Evolutionary conservation across 1,140 invertebrate genomes (phyloP).

Genomic region (Helicoverpa zea): DNA sequence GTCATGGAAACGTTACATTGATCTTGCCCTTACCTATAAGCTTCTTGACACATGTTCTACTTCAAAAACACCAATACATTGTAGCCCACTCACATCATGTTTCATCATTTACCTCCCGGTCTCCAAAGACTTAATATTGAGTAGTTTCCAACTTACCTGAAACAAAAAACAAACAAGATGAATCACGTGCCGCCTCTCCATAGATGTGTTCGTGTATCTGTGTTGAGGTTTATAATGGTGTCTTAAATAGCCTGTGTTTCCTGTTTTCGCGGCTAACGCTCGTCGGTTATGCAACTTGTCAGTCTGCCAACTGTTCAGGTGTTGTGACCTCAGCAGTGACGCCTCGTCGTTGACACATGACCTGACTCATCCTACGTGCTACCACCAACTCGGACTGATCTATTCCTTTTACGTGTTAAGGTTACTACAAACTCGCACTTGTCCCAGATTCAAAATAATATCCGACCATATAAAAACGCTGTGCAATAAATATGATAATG

Average conservation of each 20-base stretch:
- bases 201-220: constrained; percentile 35
- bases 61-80: not conserved
- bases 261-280: constrained; percentile 70
- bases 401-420: constrained; percentile 44
- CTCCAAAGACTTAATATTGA: not conserved
- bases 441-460: not conserved
- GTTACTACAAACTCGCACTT: constrained; percentile 13
- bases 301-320: constrained; percentile 77
- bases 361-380: constrained; percentile 62
- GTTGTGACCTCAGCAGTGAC: constrained; percentile 68
- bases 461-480: not conserved
- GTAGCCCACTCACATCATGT: not conserved
- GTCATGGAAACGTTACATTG: not conserved
- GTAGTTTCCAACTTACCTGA: constrained; percentile 56
- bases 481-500: constrained; percentile 32
- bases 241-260: constrained; percentile 76
- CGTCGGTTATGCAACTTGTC: constrained; percentile 78
- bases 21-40: not conserved
- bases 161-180: constrained; percentile 55
- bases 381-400: constrained; percentile 4
- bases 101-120: not conserved
- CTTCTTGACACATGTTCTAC: no score
- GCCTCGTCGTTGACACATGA: constrained; percentile 64
- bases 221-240: constrained; percentile 54
- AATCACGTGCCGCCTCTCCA: not conserved